Evolutionary conservation across 1,140 invertebrate genomes (phyloP).

Genomic region (Trichonephila inaurata): DNA sequence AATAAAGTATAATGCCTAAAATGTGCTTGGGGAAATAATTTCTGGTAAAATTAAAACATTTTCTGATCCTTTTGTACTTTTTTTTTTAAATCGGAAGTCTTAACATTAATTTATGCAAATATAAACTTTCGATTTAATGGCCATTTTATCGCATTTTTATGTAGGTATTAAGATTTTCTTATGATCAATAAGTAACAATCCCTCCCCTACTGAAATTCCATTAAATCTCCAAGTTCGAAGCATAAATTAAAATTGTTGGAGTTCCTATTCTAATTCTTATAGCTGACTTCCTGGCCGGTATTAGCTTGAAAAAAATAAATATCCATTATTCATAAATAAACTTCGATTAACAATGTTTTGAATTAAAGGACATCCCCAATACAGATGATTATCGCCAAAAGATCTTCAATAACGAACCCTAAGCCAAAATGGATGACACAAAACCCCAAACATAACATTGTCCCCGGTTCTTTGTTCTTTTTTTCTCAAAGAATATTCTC

Average conservation of each 20-base stretch:
- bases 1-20: too few species aligned
- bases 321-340: constrained; percentile 6
- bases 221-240: too few species aligned
- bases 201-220: not conserved
- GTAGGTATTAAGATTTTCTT: not conserved
- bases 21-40: too few species aligned
- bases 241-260: not conserved
- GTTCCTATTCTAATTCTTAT: not conserved
- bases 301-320: not conserved
- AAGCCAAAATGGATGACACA: not conserved
- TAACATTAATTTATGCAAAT: not conserved
- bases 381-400: constrained; percentile 21
- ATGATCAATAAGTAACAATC: not conserved
- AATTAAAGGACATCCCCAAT: not conserved
- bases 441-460: not conserved
- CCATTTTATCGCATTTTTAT: not conserved
- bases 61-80: too few species aligned
- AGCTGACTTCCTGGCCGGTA: not conserved
- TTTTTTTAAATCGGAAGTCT: not conserved
- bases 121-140: not conserved
- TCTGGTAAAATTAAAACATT: too few species aligned
- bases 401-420: not conserved
- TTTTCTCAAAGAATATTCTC: not conserved
- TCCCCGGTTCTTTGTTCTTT: not conserved
- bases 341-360: constrained; percentile 33